Base-by-base conservation (phyloP, 1,140 invertebrate species). In the Gonioctena quinquepunctata region DNA sequence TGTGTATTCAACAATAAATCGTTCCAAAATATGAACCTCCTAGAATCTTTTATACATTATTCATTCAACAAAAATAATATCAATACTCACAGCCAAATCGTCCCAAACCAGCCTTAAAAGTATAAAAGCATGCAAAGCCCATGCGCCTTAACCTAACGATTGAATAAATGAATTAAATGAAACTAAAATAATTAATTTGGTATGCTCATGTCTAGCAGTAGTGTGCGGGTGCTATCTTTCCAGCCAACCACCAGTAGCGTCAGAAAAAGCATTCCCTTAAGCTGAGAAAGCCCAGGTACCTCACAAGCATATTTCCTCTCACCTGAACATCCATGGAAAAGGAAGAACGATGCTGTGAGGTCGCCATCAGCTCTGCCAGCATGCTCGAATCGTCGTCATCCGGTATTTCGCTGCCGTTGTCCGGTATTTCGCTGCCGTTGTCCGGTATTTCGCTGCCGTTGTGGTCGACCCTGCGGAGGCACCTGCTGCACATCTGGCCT, bases 401-500 rank as follows among this genome's bases (percentile, higher is more conserved):
- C n/a, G 88, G 91, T 73, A 91, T 87, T 71, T 92, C 90, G 67
- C 92, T 90, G 18, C 80, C 63, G n/a, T 49, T 87, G 62, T 91
- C 91, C 16, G 88, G 90, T 73, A 91, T 87, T 71, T 92, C 90
- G 67, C 92, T 90, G 18, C 80, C 63, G n/a, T 49, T 87, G 62
- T 91, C 91, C 16, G 88, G 90, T 73, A 91, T 87, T 72, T 92
- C 90, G 67, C 92, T 90, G 18, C 80, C 64, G 18, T 42, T 87
- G 62, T 91, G 83, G 59, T 92, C 91, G 48, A 90, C 87, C 26
- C 86, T 86, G 25, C 92, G 86, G 22, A 94, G 84, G 79, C 93
- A 95, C 72, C 92, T 89, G 66, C 89, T 89, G 78, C 92, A 94
- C 66, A 94, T 85, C 77, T 93, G 90, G 2, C 92, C 92, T 86